Conservation (phyloP, 2,113 vertebrate species). For the Corythaeola cristata region DNA sequence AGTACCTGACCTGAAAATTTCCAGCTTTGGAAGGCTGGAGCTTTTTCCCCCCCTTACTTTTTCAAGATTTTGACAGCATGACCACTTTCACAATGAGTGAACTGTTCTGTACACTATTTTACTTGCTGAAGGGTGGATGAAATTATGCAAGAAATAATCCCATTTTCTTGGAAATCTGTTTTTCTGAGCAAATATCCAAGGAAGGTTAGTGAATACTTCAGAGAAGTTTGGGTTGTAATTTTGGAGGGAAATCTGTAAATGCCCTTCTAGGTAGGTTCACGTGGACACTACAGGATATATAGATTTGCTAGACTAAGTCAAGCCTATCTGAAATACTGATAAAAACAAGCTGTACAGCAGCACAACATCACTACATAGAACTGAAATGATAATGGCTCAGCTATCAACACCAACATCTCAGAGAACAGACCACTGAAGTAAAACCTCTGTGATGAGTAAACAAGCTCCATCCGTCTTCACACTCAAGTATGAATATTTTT, state of each 20-base stretch:
- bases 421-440: background rate
- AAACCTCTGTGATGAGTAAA: background rate
- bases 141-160: background rate
- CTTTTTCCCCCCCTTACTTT: background rate
- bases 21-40: background rate
- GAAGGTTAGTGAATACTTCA: background rate
- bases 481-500: background rate
- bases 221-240: background rate
- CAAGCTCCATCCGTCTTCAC: background rate
- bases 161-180: background rate
- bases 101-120: background rate
- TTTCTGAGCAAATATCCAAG: background rate
- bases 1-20: background rate
- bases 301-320: background rate
- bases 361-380: background rate
- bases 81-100: background rate
- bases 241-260: background rate
- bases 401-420: background rate
- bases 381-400: background rate
- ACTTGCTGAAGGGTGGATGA: background rate
- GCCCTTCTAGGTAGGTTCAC: background rate
- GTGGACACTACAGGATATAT: background rate
- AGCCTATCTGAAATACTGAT: background rate
- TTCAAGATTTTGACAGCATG: background rate
- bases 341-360: background rate